Evolutionary conservation across 2,888 invertebrate species (phyloP).

Genomic region (Anaspis maculata): DNA sequence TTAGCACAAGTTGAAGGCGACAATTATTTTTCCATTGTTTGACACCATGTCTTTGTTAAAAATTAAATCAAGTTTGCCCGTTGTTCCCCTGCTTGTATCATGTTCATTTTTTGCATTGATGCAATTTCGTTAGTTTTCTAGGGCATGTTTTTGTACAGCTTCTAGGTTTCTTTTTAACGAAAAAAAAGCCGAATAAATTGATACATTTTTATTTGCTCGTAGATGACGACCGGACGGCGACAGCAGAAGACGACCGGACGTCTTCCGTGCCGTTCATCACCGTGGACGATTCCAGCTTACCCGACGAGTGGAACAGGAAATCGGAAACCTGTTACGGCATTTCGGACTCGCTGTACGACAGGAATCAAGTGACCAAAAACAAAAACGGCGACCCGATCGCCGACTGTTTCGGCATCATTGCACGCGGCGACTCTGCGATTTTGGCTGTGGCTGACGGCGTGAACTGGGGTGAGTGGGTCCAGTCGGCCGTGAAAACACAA

Average conservation of each 20-base stretch:
- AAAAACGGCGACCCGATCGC: slow-evolving; percentile 75
- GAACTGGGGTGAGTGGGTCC: slow-evolving; percentile 85
- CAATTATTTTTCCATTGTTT: too few relatives aligned
- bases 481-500: slow-evolving; percentile 9
- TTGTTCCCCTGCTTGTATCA: too few relatives aligned
- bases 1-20: too few relatives aligned
- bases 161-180: too few relatives aligned
- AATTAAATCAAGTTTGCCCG: too few relatives aligned
- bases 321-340: slow-evolving; percentile 57
- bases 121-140: too few relatives aligned
- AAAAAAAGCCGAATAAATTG: too few relatives aligned
- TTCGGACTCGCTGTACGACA: slow-evolving; percentile 74
- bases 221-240: too few relatives aligned
- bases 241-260: slow-evolving; percentile 11
- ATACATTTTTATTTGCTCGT: too few relatives aligned
- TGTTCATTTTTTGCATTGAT: too few relatives aligned
- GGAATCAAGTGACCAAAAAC: slow-evolving; percentile 66
- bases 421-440: slow-evolving; percentile 63
- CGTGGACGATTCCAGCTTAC: slow-evolving; percentile 29
- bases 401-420: slow-evolving; percentile 74
- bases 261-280: slow-evolving; percentile 5
- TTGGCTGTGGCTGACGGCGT: slow-evolving; percentile 83
- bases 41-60: too few relatives aligned
- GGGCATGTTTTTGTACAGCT: too few relatives aligned
- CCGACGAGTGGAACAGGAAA: slow-evolving; percentile 50